Evolutionary conservation across 2,888 invertebrate species (phyloP).

Genomic region (Drosophila mayaguana): DNA sequence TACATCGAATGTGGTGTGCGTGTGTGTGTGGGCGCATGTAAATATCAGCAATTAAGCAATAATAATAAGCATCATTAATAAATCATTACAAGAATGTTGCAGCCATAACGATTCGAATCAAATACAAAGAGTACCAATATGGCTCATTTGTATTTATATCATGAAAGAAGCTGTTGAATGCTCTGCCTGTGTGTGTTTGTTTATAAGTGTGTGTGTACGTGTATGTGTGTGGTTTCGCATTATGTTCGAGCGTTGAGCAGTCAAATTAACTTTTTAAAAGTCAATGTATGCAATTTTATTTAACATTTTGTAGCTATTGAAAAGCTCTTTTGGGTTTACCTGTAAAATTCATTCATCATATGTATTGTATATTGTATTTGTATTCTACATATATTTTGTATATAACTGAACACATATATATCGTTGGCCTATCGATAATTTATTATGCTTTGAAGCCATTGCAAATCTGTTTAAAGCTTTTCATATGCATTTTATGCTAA

Average conservation of each 20-base stretch:
- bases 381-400: not conserved
- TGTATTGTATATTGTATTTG: too few species aligned
- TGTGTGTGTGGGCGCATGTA: conserved; percentile 43
- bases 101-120: conserved; percentile 23
- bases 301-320: conserved; percentile 16
- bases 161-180: conserved; percentile 25
- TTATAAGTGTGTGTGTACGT: not conserved
- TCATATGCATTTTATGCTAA: too few species aligned
- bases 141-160: conserved; percentile 13
- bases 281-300: conserved; percentile 31
- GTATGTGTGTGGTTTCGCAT: conserved; percentile 21
- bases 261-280: conserved; percentile 69
- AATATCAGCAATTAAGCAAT: conserved; percentile 78
- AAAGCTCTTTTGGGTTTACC: conserved; percentile 14
- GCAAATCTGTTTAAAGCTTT: not conserved
- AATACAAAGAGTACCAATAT: conserved; percentile 59
- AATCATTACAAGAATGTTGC: conserved; percentile 62
- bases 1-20: conserved; percentile 23
- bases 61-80: conserved; percentile 81
- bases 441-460: not conserved
- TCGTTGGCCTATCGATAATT: not conserved
- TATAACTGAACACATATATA: too few species aligned
- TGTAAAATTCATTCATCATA: not conserved
- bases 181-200: conserved; percentile 3
- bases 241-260: conserved; percentile 38